Percentiles rank a stretch among this genome's conserved stretches.
phyloP scores from a whole-genome alignment of 2,888 invertebrate genomes.

The Eilema sororculum region DNA sequence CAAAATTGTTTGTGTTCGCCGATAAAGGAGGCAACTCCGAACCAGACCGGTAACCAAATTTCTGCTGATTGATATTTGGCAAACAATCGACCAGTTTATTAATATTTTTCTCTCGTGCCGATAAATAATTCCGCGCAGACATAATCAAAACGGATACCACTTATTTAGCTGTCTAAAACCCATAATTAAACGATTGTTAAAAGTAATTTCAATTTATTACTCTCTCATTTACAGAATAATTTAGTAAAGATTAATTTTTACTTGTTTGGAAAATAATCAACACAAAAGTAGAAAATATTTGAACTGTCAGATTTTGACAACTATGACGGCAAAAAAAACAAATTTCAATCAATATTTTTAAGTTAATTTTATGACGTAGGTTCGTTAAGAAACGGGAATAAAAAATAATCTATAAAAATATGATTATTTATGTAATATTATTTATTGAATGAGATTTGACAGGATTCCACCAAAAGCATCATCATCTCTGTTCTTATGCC shows the following conservation, averaged over 20 bases:
- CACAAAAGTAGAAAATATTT: constrained; percentile 34
- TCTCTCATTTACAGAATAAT: constrained; percentile 23
- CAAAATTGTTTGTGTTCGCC: constrained; percentile 66
- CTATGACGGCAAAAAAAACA: background rate
- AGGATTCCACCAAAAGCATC: too few species aligned
- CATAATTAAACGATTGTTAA: constrained; percentile 37
- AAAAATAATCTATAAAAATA: too few species aligned
- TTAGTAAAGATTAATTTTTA: constrained; percentile 25
- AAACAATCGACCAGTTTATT: constrained; percentile 77
- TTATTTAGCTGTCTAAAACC: constrained; percentile 28
- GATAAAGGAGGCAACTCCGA: constrained; percentile 74
- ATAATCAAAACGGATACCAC: constrained; percentile 65
- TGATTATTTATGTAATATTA: too few species aligned
- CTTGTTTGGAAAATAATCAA: constrained; percentile 33
- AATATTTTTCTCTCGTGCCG: constrained; percentile 76
- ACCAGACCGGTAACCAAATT: constrained; percentile 67
- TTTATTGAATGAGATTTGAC: too few species aligned
- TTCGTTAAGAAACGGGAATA: background rate
- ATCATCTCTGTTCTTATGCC: too few species aligned
- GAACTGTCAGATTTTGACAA: constrained; percentile 34
- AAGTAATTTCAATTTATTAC: constrained; percentile 17
- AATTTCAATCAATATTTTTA: constrained; percentile 3
- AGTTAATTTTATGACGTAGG: too few species aligned
- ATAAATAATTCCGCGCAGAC: constrained; percentile 81
- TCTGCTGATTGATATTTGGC: constrained; percentile 77